These are phyloP conservation scores for Cynopterus brachyotis DNA, from an alignment of 2,113 vertebrate species.

Conservation along the genomic window DNA sequence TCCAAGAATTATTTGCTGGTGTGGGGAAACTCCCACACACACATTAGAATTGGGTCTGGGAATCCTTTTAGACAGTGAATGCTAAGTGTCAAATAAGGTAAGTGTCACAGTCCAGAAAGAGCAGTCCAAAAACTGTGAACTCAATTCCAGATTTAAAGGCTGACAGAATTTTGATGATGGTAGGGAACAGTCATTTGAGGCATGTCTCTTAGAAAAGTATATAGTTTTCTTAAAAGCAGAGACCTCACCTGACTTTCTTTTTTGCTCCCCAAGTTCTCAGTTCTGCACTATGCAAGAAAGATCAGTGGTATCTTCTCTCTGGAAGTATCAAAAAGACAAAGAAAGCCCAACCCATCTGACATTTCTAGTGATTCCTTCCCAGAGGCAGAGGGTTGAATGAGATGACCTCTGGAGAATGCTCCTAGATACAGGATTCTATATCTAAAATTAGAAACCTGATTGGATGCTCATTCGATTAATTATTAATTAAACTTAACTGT, in stretches of 20 bases:
- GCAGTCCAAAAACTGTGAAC: not conserved
- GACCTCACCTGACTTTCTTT: not conserved
- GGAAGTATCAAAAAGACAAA: not conserved
- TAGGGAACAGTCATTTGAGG: not conserved
- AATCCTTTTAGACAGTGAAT: not conserved
- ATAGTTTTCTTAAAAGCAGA: not conserved
- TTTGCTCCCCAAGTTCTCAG: not conserved
- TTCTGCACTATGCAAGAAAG: not conserved
- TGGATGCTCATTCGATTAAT: not conserved
- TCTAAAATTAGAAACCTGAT: not conserved
- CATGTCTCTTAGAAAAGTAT: not conserved
- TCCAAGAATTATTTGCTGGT: too few species aligned
- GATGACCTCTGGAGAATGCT: not conserved
- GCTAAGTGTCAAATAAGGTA: not conserved
- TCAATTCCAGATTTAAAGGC: not conserved
- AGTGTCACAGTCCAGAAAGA: not conserved
- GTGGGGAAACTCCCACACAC: too few species aligned
- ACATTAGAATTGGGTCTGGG: not conserved
- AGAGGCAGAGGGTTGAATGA: not conserved
- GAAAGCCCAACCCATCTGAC: not conserved
- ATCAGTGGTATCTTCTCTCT: not conserved
- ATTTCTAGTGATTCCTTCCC: not conserved
- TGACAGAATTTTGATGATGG: not conserved
- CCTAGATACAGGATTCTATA: not conserved
- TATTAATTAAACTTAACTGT: not conserved